A percentile compares a stretch with the other conserved stretches of the same genome.
Conservation (phyloP, 2,888 invertebrate genomes). For the Cancer borealis region DNA sequence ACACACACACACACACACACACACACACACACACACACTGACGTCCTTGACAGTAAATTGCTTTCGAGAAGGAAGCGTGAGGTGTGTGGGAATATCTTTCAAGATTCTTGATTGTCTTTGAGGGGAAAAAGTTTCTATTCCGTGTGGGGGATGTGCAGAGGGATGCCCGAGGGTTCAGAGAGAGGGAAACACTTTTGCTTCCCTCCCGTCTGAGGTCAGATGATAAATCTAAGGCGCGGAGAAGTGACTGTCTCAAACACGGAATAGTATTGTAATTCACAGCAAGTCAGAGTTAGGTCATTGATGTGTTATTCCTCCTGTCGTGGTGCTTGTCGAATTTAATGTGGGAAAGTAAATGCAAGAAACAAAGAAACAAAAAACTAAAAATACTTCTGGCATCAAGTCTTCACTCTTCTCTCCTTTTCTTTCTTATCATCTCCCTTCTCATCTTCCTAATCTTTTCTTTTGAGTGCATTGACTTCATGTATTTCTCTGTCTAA, state of each 20-base stretch:
- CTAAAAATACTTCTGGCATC: neutral
- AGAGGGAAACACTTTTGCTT: constrained; percentile 2
- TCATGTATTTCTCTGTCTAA: neutral
- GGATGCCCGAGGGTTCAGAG: neutral
- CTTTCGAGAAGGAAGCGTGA: neutral
- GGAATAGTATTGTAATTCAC: neutral
- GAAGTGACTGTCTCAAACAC: neutral
- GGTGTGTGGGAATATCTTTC: neutral
- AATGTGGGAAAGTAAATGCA: neutral
- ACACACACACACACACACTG: neutral
- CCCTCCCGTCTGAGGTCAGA: neutral
- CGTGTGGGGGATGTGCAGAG: neutral
- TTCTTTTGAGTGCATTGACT: neutral
- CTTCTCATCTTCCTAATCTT: neutral
- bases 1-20: too few relatives aligned
- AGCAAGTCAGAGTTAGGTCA: neutral
- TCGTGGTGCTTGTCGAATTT: neutral
- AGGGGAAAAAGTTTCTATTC: neutral
- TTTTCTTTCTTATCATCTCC: neutral
- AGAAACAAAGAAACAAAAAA: neutral
- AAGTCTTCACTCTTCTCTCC: neutral
- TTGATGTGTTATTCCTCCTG: neutral
- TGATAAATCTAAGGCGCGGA: neutral
- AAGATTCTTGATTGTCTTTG: constrained; percentile 15
- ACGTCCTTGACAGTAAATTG: neutral